Conservation (phyloP, 2,797 vertebrate genomes). For the Orientallactaga sibirica region DNA sequence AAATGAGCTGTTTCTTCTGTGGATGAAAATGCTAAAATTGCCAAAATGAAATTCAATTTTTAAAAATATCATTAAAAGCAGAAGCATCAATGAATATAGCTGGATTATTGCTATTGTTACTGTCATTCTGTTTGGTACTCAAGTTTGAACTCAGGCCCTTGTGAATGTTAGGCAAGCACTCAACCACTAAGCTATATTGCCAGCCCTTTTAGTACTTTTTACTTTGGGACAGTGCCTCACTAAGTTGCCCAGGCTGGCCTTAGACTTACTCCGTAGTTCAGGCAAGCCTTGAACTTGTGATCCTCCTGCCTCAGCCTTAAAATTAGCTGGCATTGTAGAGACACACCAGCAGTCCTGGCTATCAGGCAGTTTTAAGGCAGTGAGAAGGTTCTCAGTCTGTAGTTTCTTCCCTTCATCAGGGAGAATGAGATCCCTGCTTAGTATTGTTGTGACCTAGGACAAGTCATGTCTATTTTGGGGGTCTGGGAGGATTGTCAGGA, state of each 20-base stretch:
- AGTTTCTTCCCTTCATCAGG: neutral
- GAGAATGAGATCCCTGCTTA: neutral
- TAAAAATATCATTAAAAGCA: neutral
- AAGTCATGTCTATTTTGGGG: neutral
- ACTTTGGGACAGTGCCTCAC: neutral
- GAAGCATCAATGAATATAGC: neutral
- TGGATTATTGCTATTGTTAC: no score
- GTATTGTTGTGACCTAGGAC: neutral
- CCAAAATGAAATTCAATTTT: conserved; percentile 21
- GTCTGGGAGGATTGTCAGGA: no score
- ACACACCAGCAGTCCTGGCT: neutral
- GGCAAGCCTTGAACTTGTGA: neutral
- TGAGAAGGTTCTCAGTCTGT: neutral
- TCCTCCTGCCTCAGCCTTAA: no score
- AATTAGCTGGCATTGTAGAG: neutral
- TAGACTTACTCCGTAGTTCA: neutral
- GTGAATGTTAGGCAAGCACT: no score
- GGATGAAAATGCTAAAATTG: conserved; percentile 22
- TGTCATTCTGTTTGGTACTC: neutral
- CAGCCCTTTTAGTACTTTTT: no score
- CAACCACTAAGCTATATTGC: no score
- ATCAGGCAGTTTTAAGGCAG: neutral
- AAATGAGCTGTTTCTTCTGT: neutral
- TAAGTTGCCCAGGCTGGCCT: neutral
- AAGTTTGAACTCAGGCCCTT: neutral